phyloP scores from a whole-genome alignment of 92 coral and sea anemone genomes.

The Scolanthus callimorphus region DNA sequence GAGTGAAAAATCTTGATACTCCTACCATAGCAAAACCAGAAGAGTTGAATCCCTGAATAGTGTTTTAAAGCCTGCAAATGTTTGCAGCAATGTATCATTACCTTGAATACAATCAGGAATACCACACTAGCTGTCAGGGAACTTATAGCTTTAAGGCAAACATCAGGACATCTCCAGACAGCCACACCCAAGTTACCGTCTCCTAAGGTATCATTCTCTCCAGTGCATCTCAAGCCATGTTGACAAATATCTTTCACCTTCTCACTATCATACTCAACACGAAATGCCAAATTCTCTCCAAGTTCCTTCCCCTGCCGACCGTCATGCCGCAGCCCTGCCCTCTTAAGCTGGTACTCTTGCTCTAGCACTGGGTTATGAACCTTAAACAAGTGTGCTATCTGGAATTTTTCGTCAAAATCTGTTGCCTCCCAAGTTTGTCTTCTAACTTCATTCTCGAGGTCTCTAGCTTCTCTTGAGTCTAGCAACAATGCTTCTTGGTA shows the following conservation, averaged over 20 bases:
- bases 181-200: constrained; percentile 74
- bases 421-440: constrained; percentile 55
- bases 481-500: constrained; percentile 49
- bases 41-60: no score
- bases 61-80: no score
- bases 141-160: constrained; percentile 40
- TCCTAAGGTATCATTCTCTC: constrained; percentile 46
- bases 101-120: constrained; percentile 60
- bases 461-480: constrained; percentile 73
- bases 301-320: constrained; percentile 67
- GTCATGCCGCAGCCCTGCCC: constrained; percentile 45
- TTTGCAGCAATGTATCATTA: no score
- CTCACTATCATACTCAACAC: constrained; percentile 35
- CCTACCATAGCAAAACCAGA: no score
- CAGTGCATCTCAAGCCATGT: constrained; percentile 55
- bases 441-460: constrained; percentile 30
- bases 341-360: constrained; percentile 54
- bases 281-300: constrained; percentile 50
- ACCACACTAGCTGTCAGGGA: constrained; percentile 44
- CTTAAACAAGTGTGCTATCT: constrained; percentile 49
- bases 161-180: constrained; percentile 67
- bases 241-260: constrained; percentile 59
- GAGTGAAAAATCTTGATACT: no score
- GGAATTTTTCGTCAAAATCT: no score
- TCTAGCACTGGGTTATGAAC: constrained; percentile 60